Base-by-base conservation (phyloP, 2,888 invertebrate species). In the Endotricha flammealis region DNA sequence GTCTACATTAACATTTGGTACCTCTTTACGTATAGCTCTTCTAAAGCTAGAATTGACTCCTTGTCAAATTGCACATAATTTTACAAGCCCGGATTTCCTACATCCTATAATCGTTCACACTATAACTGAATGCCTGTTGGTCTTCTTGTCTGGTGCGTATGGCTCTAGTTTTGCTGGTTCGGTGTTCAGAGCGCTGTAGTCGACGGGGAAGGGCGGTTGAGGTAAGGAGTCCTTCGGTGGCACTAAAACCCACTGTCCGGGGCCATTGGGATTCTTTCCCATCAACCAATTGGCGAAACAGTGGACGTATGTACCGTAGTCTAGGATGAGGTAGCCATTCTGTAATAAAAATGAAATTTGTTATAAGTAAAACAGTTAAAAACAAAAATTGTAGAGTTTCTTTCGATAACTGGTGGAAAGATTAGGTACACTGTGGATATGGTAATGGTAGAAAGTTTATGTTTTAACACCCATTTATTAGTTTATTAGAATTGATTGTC, bases 251-350 rank as follows among this genome's bases (percentile, higher is more conserved):
- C 91, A 92, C 55, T 93, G 92, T 0, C 93, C 93, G 0, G 92
- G 92, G 0, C 93, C 93, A 61, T 93, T 92, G 3, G 93, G 93
- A 54, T 91, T 90, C 61, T 91, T 89, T 3, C 92, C 93, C 69
- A 93, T 88, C 46, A 93, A 78, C 87, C 92, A 93, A 71, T 93
- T 93, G 29, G 92, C 90, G 69, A 92, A 93, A 66, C 91, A 91
- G 56, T 92, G 88, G 41, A 91, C 89, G 79, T 90, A 93, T n/a
- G 91, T 89, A 16, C 88, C 85, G 73, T 90, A 92, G 59, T 89
- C 89, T 38, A 93, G 74, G 44, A 88, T 89, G 49, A 91, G 87
- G 59, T 91, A 91, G 40, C 91, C 91, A 63, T 91, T 92, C 93
- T 93, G 83, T 31, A 85, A 80, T 54, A 52, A 50, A 49, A 51